Evolutionary conservation across 2,797 vertebrate species (phyloP), one percentile per base, ranked within the genome.

Genomic region (Schizopygopsis malacanthus): DNA sequence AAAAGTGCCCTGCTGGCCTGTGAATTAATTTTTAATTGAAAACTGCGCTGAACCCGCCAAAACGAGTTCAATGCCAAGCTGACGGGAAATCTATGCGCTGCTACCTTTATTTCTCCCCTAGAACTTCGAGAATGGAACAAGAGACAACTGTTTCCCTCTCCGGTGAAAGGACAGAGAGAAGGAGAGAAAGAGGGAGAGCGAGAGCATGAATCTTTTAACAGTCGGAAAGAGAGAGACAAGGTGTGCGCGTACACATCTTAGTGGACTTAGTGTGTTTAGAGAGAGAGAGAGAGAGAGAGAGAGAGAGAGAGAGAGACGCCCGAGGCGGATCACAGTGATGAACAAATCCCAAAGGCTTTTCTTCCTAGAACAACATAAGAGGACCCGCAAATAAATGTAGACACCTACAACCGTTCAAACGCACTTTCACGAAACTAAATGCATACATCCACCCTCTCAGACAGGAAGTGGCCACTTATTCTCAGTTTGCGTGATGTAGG

Each of bases 201-300:
- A 88, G 28, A 67, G 65, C 86, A 89, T 90, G 87, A 90, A 89
- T 90, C 87, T 90, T 90, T 89, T 75, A 90, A 59, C 75, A 84
- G 80, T 80, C 54, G 37, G 79, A 28, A 77, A 63, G 86, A 84
- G 87, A 87, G 79, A 90, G 70, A 77, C 65, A 67, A 80, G 89
- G 85, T 88, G 85, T 89, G 87, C 43, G 76, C 87, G 87, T 89
- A 88, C 85, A 89, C 89, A 90, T 86, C 83, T 88, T 79, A 86
- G 33, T 81, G 83, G 84, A 83, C 47, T 85, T 83, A 83, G 73
- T 50, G 87, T 75, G 84, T 85, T 85, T 79, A 72, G 84, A 85
- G 77, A 84, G 45, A 84, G 72, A 77, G 56, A 83, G 82, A 50
- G 37, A 84, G 45, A 84, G 72, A 77, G 81, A 72, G 84, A 85